phyloP scores from a whole-genome alignment of 2,113 vertebrate genomes.

The Perca flavescens region DNA sequence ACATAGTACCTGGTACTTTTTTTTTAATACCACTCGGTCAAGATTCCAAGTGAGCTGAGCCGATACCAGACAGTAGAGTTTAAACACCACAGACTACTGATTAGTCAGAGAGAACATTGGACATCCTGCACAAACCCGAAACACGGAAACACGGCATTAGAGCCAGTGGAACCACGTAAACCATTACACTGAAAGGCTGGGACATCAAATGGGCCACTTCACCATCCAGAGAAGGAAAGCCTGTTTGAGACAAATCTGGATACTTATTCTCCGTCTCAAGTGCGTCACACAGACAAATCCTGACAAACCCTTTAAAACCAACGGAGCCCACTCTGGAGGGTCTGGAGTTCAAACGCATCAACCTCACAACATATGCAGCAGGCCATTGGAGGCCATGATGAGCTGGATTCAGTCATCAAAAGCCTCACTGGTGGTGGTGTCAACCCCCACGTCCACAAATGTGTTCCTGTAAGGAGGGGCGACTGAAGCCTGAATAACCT shows the following conservation, averaged over 20 bases:
- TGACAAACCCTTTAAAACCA: conserved; percentile 5
- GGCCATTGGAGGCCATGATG: conserved; percentile 27
- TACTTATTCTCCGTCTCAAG: not conserved
- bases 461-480: conserved; percentile 26
- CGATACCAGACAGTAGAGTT: too few relatives aligned
- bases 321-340: conserved; percentile 11
- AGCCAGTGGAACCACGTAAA: not conserved
- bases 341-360: conserved; percentile 45
- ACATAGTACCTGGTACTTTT: too few relatives aligned
- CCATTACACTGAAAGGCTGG: not conserved
- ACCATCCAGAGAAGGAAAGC: not conserved
- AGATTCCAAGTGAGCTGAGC: too few relatives aligned
- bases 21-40: too few relatives aligned
- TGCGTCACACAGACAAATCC: not conserved
- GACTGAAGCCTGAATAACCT: conserved; percentile 10
- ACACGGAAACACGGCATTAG: too few relatives aligned
- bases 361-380: conserved; percentile 50
- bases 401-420: conserved; percentile 50
- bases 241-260: not conserved
- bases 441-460: conserved; percentile 42
- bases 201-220: not conserved
- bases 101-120: too few relatives aligned
- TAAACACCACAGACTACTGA: too few relatives aligned
- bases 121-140: too few relatives aligned
- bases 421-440: not conserved